phyloP scores from a whole-genome alignment of 1,140 invertebrate species.

The Hermetia illucens region DNA sequence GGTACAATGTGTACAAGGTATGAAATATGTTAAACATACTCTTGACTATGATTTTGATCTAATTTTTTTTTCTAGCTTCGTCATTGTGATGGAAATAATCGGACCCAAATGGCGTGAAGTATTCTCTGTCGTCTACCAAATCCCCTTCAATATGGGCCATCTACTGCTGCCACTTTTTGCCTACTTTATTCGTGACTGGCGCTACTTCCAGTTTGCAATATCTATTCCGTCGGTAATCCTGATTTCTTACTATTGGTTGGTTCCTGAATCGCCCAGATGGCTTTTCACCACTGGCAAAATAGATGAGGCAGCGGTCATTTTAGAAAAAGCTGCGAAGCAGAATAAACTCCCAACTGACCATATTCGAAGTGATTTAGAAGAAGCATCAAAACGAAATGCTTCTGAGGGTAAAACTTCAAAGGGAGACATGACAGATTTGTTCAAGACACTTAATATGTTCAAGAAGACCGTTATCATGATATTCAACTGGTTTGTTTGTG shows the following conservation, averaged over 20 bases:
- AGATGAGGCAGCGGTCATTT: conserved; percentile 48
- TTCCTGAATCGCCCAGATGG: conserved; percentile 78
- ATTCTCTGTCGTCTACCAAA: conserved; percentile 54
- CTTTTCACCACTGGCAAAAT: conserved; percentile 51
- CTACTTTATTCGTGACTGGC: conserved; percentile 54
- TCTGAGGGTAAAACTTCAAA: conserved; percentile 30
- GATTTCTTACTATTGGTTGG: conserved; percentile 54
- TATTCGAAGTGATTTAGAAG: conserved; percentile 34
- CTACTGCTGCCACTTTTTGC: conserved; percentile 42
- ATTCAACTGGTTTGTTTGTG: conserved; percentile 58
- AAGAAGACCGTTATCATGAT: conserved; percentile 55
- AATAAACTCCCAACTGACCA: conserved; percentile 37
- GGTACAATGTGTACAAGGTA: conserved; percentile 59
- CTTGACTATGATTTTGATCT: too few relatives aligned
- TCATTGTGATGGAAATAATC: conserved; percentile 61
- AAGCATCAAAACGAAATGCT: conserved; percentile 19
- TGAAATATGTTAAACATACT: too few relatives aligned
- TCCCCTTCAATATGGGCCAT: conserved; percentile 55
- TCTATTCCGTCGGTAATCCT: conserved; percentile 56
- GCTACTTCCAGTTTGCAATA: conserved; percentile 55
- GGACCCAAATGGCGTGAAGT: conserved; percentile 51
- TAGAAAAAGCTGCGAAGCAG: conserved; percentile 49
- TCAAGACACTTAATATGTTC: conserved; percentile 56
- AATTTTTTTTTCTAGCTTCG: conserved; percentile 46
- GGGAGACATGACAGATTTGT: conserved; percentile 48